A percentile compares a stretch with the other conserved stretches of the same genome.
Evolutionary conservation across 2,888 invertebrate genomes (phyloP).

Genomic region (Nemotelus nigrinus): DNA sequence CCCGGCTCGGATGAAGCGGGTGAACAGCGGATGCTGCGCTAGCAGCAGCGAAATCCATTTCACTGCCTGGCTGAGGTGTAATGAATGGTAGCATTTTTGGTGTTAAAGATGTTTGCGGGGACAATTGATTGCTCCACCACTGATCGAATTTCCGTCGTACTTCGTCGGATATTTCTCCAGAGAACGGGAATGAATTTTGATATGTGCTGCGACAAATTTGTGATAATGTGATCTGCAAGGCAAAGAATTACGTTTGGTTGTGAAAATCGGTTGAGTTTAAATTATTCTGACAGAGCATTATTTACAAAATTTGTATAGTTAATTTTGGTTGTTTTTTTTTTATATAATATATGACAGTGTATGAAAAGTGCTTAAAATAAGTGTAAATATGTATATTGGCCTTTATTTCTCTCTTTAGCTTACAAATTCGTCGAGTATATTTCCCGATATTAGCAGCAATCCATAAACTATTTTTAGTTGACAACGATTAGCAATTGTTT

Average conservation of each 20-base stretch:
- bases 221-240: conserved; percentile 77
- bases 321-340: neutral
- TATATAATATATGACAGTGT: neutral
- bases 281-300: neutral
- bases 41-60: conserved; percentile 61
- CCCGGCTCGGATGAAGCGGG: conserved; percentile 60
- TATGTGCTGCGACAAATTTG: conserved; percentile 84
- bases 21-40: conserved; percentile 24
- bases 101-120: conserved; percentile 68
- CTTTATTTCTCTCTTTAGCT: too few relatives aligned
- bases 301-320: neutral
- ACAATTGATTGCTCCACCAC: conserved; percentile 85
- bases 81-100: conserved; percentile 66
- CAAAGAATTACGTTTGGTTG: conserved; percentile 13
- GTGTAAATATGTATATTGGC: too few relatives aligned
- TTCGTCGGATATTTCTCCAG: conserved; percentile 83
- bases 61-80: conserved; percentile 58
- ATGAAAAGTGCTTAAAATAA: too few relatives aligned
- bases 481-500: too few relatives aligned
- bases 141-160: conserved; percentile 88
- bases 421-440: too few relatives aligned
- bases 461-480: too few relatives aligned
- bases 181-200: conserved; percentile 73
- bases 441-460: too few relatives aligned
- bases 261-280: neutral